Evolutionary conservation across 2,797 vertebrate species (phyloP).

Genomic region (Sebastes alutus): DNA sequence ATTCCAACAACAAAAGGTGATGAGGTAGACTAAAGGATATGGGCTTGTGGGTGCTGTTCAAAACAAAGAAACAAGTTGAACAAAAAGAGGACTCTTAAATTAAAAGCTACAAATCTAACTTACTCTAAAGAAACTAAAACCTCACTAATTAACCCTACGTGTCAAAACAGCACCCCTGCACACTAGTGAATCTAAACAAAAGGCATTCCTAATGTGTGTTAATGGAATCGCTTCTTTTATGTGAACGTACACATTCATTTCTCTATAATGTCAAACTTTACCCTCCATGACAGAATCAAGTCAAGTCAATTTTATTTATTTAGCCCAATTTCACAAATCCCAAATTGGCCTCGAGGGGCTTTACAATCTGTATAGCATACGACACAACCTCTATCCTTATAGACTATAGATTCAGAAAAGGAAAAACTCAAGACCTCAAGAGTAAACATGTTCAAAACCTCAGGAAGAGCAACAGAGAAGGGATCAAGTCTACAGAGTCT

Average conservation of each 20-base stretch:
- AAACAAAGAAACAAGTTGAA: too few relatives aligned
- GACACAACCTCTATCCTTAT: not conserved
- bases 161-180: too few relatives aligned
- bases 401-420: not conserved
- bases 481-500: not conserved
- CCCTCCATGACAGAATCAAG: not conserved
- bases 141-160: too few relatives aligned
- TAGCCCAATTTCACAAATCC: not conserved
- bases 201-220: too few relatives aligned
- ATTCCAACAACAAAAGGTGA: too few relatives aligned
- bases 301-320: not conserved
- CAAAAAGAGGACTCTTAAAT: too few relatives aligned
- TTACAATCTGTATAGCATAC: not conserved
- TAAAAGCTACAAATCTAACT: too few relatives aligned
- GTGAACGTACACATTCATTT: not conserved
- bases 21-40: fast-evolving
- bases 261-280: not conserved
- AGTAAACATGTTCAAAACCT: not conserved
- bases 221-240: not conserved
- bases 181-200: too few relatives aligned
- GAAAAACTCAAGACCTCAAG: not conserved
- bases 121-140: too few relatives aligned
- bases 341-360: not conserved
- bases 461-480: not conserved
- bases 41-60: too few relatives aligned